Conservation (phyloP, 2,113 vertebrate species). For the Uropsilus gracilis region DNA sequence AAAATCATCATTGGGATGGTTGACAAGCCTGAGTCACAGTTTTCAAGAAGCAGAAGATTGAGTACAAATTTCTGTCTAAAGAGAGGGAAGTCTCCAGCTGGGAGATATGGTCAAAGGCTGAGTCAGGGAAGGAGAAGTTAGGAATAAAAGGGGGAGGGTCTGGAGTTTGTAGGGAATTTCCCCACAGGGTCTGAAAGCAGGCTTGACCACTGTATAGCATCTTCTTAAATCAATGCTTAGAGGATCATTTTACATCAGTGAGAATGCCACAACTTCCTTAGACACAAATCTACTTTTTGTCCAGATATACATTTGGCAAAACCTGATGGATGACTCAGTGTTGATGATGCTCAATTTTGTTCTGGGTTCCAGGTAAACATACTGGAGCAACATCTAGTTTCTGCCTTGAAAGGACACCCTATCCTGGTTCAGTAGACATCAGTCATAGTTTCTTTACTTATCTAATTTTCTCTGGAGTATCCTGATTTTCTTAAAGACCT, state of each 20-base stretch:
- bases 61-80: neutral
- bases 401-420: neutral
- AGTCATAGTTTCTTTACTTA: neutral
- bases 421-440: neutral
- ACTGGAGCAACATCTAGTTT: neutral
- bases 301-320: neutral
- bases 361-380: neutral
- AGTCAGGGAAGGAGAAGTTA: neutral
- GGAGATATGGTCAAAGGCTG: neutral
- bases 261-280: neutral
- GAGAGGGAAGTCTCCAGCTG: neutral
- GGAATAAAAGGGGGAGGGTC: neutral
- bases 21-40: neutral
- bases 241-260: neutral
- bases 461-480: neutral
- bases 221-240: neutral
- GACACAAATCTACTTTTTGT: neutral
- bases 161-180: neutral
- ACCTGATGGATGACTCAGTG: neutral
- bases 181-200: neutral
- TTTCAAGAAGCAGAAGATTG: neutral
- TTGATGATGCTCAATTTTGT: neutral
- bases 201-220: neutral
- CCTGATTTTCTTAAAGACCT: conserved; percentile 28
- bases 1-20: neutral